Evolutionary conservation across 2,113 vertebrate genomes (phyloP), one percentile per base, ranked within the genome.

Genomic region (Saccopteryx bilineata): DNA sequence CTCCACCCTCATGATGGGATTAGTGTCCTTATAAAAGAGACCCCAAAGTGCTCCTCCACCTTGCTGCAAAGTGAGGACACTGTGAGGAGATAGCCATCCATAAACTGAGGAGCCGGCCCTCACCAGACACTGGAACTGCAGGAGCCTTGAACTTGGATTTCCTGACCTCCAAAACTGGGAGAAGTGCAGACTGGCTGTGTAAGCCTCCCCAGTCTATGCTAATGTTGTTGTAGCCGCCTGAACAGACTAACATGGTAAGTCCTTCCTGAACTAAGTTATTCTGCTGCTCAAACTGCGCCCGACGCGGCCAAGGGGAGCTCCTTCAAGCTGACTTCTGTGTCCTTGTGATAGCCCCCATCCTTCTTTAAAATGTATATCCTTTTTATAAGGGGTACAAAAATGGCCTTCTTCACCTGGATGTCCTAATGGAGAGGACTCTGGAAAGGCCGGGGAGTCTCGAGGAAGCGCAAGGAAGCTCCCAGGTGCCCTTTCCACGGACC

Each of bases 401-500:
- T 23, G 50, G 39, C 15, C 17, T 52, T 26, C 26, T 31, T 71
- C 14, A 7, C 26, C 18, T 46, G 46, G 31, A 15, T 56, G 46
- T 52, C 65, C 82, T 58, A 15, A 0, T 0, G 48, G 31, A 60
- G 46, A 72, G 15, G 5, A 1, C 39, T 74, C 52, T 19, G 31
- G 48, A 75, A 93, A 56, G 33, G 11, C 11, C 75, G 54, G 33
- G 48, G n/a, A 21, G 2, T 26, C 33, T 84, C 52, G 1, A 46
- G 12, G 4, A 71, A n/a, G 19, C 13, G 50, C 7, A 14, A 54
- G 10, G 76, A 18, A 52, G 31, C 7, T 24, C 48, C 94, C 58
- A 1, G 24, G 5, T 2, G 23, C 13, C 28, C 21, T 79, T 65
- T n/a, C 54, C 4, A 19, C 48, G 4, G 0, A 7, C 54, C 74